Evolutionary conservation across 2,888 invertebrate species (phyloP).

Genomic region (Alloplasta piceator): DNA sequence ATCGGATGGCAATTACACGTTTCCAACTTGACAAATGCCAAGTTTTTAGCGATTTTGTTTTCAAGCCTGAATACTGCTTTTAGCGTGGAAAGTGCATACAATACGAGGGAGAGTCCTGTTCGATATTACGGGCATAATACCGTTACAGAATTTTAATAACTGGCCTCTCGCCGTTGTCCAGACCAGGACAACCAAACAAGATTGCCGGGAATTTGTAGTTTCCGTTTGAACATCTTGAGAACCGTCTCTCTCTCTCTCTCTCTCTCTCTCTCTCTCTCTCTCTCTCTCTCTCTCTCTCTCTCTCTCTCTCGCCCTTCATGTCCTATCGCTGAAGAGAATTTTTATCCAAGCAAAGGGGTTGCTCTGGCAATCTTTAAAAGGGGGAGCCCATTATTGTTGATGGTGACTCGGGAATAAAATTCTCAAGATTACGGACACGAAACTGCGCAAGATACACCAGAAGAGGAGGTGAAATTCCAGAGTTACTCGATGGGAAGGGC

Average conservation of each 20-base stretch:
- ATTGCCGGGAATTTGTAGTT: slow-evolving; percentile 59
- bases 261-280: slow-evolving; percentile 5
- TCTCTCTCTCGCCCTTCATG: neutral
- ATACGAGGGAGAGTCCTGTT: slow-evolving; percentile 17
- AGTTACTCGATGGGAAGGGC: neutral
- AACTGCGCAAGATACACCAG: neutral
- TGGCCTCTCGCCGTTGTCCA: slow-evolving; percentile 24
- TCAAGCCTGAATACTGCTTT: neutral
- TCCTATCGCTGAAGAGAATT: slow-evolving; percentile 7
- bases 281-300: neutral
- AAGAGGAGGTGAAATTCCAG: slow-evolving; percentile 47
- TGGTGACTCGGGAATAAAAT: slow-evolving; percentile 26
- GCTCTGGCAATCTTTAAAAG: no score
- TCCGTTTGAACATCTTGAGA: slow-evolving; percentile 42
- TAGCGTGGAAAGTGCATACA: neutral
- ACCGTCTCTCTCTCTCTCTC: no score
- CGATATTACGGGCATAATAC: slow-evolving; percentile 24
- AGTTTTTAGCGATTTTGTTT: neutral
- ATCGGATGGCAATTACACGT: neutral
- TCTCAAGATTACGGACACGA: neutral
- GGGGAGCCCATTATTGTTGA: neutral
- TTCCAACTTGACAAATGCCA: neutral
- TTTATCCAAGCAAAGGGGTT: neutral
- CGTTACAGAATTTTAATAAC: slow-evolving; percentile 58
- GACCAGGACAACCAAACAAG: slow-evolving; percentile 50